A percentile compares a stretch with the other conserved stretches of the same genome.
phyloP scores from a whole-genome alignment of 2,797 vertebrate species.

The Chaetophractus vellerosus region DNA sequence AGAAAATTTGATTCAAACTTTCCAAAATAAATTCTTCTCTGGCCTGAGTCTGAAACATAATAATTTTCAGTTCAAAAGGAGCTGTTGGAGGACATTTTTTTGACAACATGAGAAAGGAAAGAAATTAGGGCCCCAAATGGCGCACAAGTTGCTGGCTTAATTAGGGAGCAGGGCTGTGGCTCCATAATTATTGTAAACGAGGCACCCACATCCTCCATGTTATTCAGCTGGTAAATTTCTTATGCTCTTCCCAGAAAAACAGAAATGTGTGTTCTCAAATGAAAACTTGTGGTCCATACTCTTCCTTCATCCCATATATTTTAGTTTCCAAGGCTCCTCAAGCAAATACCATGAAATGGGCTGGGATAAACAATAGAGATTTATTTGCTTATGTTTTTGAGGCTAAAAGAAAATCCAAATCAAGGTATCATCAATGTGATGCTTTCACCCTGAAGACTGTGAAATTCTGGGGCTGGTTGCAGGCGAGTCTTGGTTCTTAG shows the following conservation, averaged over 20 bases:
- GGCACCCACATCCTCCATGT: background rate
- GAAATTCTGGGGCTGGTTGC: no score
- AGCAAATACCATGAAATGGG: no score
- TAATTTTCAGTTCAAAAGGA: conserved; percentile 80
- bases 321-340: no score
- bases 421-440: no score
- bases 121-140: conserved; percentile 69
- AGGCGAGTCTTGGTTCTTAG: no score
- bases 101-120: conserved; percentile 73
- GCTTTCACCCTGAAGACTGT: no score
- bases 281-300: background rate
- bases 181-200: conserved; percentile 32
- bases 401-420: no score
- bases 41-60: conserved; percentile 77
- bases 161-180: conserved; percentile 56
- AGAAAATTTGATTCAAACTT: conserved; percentile 84
- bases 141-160: conserved; percentile 61
- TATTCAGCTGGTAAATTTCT: conserved; percentile 48
- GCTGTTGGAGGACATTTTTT: conserved; percentile 59
- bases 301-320: background rate
- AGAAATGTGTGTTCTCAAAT: conserved; percentile 40
- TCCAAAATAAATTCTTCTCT: conserved; percentile 84
- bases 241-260: conserved; percentile 66
- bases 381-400: no score
- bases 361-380: no score